phyloP scores from a whole-genome alignment of 2,888 invertebrate genomes.

The Nebria salina region DNA sequence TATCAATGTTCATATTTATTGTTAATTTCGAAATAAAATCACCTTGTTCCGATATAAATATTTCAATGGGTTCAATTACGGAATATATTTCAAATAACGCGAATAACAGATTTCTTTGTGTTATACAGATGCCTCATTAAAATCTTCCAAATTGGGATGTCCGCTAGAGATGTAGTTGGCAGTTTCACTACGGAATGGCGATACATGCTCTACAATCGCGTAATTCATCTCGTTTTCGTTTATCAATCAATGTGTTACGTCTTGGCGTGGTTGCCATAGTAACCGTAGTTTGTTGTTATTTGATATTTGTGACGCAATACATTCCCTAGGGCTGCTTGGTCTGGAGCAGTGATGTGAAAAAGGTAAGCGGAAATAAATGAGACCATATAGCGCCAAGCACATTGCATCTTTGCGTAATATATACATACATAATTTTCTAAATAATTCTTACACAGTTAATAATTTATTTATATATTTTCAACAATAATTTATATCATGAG shows the following conservation, averaged over 20 bases:
- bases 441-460: too few species aligned
- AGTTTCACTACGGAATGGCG: not conserved
- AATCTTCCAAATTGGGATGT: too few species aligned
- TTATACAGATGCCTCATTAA: too few species aligned
- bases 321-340: not conserved
- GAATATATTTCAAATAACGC: too few species aligned
- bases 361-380: not conserved
- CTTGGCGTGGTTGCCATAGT: slow-evolving; percentile 29
- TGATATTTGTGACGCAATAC: slow-evolving; percentile 38
- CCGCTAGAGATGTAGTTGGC: not conserved
- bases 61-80: too few species aligned
- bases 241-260: slow-evolving; percentile 39
- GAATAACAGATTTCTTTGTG: too few species aligned
- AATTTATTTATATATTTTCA: too few species aligned
- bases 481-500: too few species aligned
- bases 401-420: not conserved
- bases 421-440: not conserved
- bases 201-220: not conserved
- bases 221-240: not conserved
- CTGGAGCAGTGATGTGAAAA: too few species aligned
- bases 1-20: not conserved
- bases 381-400: not conserved
- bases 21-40: not conserved
- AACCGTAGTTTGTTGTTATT: slow-evolving; percentile 37
- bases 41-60: too few species aligned